Evolutionary conservation across 2,888 invertebrate species (phyloP), one percentile per base, ranked within the genome.

Genomic region (Cynaeus angustus): DNA sequence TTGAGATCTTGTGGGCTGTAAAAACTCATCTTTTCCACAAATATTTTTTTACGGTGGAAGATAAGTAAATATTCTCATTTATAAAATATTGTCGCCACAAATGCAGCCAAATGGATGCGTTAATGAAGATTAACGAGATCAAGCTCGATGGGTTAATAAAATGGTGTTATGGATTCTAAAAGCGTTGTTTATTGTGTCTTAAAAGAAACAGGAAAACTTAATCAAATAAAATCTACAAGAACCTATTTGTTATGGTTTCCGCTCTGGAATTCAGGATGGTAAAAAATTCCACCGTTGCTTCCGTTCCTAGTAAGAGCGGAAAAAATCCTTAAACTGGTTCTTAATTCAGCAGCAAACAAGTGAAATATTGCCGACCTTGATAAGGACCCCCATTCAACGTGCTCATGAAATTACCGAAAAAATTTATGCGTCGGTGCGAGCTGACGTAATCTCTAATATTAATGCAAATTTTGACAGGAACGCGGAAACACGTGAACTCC

Each of bases 31-130:
- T 10, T 10, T 28, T 50, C 37, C 12, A 1, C 48, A 10, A 28
- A 28, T 16, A 46, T 50, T 50, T 50, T 50, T 50, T 50, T 48
- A 48, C 26, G 48, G 9, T 14, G 9, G 4, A 12, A 5, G 16
- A 26, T 50, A 50, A 50, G 48, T 50, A 50, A 28, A 50, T 50
- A n/a, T 50, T 26, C 26, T 50, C 16, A 50, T 26, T 50, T 50
- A 26, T 9, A n/a, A 28, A 21, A 50, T 7, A 50, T 26, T 50
- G 26, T 7, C 21, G 21, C 28, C 28, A 28, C n/a, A 50, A 33
- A 33, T 33, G 7, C 6, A 6, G 33, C 2, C 7, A 1, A n/a
- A 41, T 6, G 41, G 33, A n/a, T n/a, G n/a, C n/a, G n/a, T n/a
- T n/a, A n/a, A n/a, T n/a, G n/a, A n/a, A n/a, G n/a, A n/a, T n/a